Base-by-base conservation (phyloP, 2,797 vertebrate genomes). In the Sparidentex hasta region DNA sequence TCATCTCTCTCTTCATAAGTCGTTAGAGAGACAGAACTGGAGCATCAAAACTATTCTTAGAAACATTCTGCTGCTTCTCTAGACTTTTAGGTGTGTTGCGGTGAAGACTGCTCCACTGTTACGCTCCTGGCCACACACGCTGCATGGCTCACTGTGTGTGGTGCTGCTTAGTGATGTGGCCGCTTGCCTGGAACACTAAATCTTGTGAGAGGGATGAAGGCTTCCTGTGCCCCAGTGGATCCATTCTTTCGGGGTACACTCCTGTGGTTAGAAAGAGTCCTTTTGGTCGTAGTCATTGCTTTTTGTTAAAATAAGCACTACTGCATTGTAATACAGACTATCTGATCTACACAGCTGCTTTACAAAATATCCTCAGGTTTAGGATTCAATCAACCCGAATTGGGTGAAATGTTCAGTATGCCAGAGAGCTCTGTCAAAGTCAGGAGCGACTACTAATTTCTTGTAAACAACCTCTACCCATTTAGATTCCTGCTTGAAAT, bases 121-220 rank as follows among this genome's bases (percentile, higher is more conserved):
- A 20, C 2, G 23, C n/a, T 21, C 27, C 16, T 47, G 46, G 21
- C 23, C 71, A 58, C 61, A 70, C 59, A 65, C 78, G 65, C 17
- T 58, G 44, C 51, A 50, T 33, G 12, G 51, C 43, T 33, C 38
- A 5, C 55, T 41, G 25, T 57, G 58, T 72, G 51, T 38, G 44
- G 23, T 72, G 55, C 47, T 65, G 76, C 65, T 63, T 59, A 55
- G 62, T 20, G 58, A 74, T 80, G 52, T 64, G 54, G 55, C 48
- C 48, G 66, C 55, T 12, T 21, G 61, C 48, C 55, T 41, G 27
- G 48, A 69, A 61, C 63, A 62, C 62, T 72, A 61, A 38, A 65
- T 67, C 63, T 68, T 29, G 29, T 25, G 46, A 41, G 5, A 51
- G 7, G 33, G 59, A 41, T 58, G 47, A 65, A 23, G 21, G 25